Evolutionary conservation across 2,113 vertebrate species (phyloP), one percentile per base, ranked within the genome.

Genomic region (Carollia perspicillata): DNA sequence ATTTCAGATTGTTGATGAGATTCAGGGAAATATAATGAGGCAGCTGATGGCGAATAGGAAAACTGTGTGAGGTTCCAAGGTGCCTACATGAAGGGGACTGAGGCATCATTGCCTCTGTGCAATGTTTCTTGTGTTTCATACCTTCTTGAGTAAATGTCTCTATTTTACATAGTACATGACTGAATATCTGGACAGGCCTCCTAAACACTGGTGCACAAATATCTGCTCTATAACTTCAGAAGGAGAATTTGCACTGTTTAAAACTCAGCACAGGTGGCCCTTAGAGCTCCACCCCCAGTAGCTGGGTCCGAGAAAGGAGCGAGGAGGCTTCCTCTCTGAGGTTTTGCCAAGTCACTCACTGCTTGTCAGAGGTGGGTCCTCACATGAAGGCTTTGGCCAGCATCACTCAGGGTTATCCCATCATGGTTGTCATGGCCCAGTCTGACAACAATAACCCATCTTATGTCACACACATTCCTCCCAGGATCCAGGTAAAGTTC

Each of bases 251-350:
- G 22, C 20, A 47, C 11, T 58, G 18, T 22, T 18, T 86, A 75
- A 89, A 86, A 93, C 92, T 30, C 22, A 51, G 10, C 11, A 37
- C 11, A 8, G 66, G 28, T 44, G 28, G 40, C 16, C 14, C 65
- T 69, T 18, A 26, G 9, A 58, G 88, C 96, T 96, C 95, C 93
- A 90, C 95, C 96, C 1, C 30, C 33, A 35, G 20, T 17, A 53
- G 0, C 7, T 71, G 33, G 51, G 92, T 53, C 68, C 96, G 63
- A 94, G 71, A 89, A 5, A n/a, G 17, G 33, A 33, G 30, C 16
- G 88, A 72, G 49, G 58, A 94, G 65, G 94, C 14, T 9, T 3
- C 1, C n/a, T 33, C 47, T 89, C 42, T 37, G 30, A 2, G 23
- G 12, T 68, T 66, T 37, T 44, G 72, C 51, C 65, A 33, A 35